Conservation (phyloP, 2,888 invertebrate genomes). For the Coelopa pilipes region DNA sequence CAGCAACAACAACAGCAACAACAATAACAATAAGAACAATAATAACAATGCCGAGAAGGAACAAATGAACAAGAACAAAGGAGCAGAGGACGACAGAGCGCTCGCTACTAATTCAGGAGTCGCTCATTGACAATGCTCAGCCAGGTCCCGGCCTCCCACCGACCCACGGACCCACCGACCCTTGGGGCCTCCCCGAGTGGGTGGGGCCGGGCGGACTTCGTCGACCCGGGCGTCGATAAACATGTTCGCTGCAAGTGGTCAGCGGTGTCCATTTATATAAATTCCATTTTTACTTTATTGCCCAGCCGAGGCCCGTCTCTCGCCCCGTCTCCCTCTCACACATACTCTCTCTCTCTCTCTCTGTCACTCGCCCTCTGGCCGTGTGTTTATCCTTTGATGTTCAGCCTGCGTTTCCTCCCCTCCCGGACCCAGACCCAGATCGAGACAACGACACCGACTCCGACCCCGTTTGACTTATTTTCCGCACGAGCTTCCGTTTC, state of each 20-base stretch:
- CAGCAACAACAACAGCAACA: neutral
- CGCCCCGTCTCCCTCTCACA: neutral
- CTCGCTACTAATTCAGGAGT: neutral
- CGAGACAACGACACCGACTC: too few relatives aligned
- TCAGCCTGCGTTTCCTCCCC: too few relatives aligned
- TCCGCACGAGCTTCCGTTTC: neutral
- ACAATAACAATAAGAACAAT: neutral
- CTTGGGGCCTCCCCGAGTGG: neutral
- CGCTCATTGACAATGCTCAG: constrained; percentile 21
- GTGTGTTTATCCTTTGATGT: neutral
- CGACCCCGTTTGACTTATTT: too few relatives aligned
- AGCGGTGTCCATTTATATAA: constrained; percentile 24
- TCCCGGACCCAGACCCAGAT: too few relatives aligned
- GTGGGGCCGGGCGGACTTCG: constrained; percentile 3
- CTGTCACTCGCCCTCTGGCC: neutral
- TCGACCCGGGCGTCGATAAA: constrained; percentile 14
- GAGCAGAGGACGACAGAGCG: neutral
- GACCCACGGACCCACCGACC: constrained; percentile 5
- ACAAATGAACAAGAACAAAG: neutral
- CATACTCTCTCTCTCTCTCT: too few relatives aligned
- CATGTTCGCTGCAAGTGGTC: constrained; percentile 20
- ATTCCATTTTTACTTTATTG: neutral
- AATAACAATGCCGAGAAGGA: neutral
- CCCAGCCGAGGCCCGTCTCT: too few relatives aligned
- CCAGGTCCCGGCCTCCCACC: constrained; percentile 1